These are phyloP conservation scores for Tetranychus truncatus DNA, from an alignment of 2,888 invertebrate genomes.

Conservation along the genomic window DNA sequence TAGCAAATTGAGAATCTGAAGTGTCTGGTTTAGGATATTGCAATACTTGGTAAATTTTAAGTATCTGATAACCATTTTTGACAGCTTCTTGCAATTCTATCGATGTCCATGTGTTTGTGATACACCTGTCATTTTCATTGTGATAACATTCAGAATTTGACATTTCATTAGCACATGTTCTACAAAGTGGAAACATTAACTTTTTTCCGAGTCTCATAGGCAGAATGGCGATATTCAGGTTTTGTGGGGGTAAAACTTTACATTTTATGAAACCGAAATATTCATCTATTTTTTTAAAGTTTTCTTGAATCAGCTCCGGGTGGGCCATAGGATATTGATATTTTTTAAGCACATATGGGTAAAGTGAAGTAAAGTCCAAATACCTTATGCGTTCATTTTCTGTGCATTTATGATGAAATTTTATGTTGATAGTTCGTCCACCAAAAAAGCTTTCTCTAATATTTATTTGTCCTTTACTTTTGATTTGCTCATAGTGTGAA, in stretches of 20 bases:
- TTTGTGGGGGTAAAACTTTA: conserved; percentile 28
- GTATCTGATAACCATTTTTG: no score
- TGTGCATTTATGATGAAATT: conserved; percentile 25
- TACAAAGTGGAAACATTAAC: background rate
- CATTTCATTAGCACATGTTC: no score
- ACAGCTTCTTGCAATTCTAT: no score
- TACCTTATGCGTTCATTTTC: conserved; percentile 21
- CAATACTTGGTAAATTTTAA: conserved; percentile 28
- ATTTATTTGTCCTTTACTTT: background rate
- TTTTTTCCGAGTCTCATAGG: conserved; percentile 26
- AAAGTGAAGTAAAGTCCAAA: conserved; percentile 28
- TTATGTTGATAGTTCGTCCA: conserved; percentile 28
- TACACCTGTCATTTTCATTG: no score
- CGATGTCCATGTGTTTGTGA: no score
- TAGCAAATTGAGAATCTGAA: conserved; percentile 26
- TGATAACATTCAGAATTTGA: no score
- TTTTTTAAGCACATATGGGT: conserved; percentile 24
- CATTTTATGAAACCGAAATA: conserved; percentile 29
- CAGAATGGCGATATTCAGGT: conserved; percentile 28
- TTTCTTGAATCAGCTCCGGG: conserved; percentile 25
- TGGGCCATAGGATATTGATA: conserved; percentile 27
- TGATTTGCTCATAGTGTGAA: no score
- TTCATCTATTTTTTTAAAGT: conserved; percentile 16
- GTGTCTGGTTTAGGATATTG: conserved; percentile 24
- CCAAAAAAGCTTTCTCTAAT: conserved; percentile 29